phyloP scores from a whole-genome alignment of 1,140 invertebrate genomes.

The Procambarus virginalis region DNA sequence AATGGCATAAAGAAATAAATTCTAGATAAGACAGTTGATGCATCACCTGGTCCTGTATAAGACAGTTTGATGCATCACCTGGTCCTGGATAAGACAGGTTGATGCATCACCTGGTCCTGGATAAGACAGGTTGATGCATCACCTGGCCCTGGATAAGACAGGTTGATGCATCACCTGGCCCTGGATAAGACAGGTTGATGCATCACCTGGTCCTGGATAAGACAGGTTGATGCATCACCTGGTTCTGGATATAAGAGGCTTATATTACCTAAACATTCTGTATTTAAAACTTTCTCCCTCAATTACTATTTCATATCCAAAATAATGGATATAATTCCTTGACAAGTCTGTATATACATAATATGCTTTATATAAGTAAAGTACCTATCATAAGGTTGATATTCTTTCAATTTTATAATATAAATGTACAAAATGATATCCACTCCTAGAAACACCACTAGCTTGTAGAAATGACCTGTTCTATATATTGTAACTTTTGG shows the following conservation, averaged over 20 bases:
- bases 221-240: background rate
- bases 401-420: conserved; percentile 17
- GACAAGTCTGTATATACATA: background rate
- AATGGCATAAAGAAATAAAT: too few relatives aligned
- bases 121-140: background rate
- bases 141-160: too few relatives aligned
- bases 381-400: background rate
- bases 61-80: background rate
- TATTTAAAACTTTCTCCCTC: background rate
- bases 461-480: background rate
- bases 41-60: too few relatives aligned
- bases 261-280: background rate
- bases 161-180: background rate
- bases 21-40: background rate
- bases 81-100: too few relatives aligned
- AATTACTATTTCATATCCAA: background rate
- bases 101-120: background rate
- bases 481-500: conserved; percentile 3
- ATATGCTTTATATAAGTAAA: background rate
- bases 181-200: too few relatives aligned
- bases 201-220: background rate
- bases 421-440: conserved; percentile 7
- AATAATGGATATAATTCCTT: background rate
- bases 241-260: background rate
- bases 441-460: background rate